phyloP scores from a whole-genome alignment of 2,113 vertebrate species.

The Rhegmatorhina hoffmannsi region DNA sequence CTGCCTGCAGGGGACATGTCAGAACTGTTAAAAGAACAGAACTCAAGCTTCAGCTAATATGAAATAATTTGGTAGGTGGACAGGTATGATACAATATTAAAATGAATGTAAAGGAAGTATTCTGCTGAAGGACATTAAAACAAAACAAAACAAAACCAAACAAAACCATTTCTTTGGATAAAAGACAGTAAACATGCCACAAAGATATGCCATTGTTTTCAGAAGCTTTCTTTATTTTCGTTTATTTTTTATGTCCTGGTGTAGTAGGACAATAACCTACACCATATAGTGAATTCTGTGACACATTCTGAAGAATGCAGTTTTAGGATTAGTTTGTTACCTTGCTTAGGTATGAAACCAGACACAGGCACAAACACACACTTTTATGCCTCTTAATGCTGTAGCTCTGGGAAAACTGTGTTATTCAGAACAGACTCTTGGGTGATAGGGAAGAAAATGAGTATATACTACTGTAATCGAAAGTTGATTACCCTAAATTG shows the following conservation, averaged over 20 bases:
- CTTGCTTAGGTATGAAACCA: not conserved
- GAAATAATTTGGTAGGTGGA: not conserved
- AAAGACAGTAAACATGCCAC: not conserved
- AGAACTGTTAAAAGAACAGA: not conserved
- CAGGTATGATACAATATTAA: not conserved
- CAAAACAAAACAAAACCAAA: fast-evolving
- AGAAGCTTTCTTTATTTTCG: not conserved
- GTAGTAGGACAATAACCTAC: not conserved
- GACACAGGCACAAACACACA: fast-evolving
- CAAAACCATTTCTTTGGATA: not conserved
- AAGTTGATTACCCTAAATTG: not conserved
- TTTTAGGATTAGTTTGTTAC: not conserved
- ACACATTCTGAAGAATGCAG: not conserved
- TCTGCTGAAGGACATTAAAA: not conserved
- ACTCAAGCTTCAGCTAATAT: not conserved
- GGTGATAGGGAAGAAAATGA: constrained; percentile 6
- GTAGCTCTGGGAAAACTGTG: not conserved
- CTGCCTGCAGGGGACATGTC: not conserved
- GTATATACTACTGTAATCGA: not conserved
- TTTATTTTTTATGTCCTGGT: not conserved
- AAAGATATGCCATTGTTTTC: not conserved
- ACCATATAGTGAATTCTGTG: not conserved
- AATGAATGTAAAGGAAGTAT: not conserved
- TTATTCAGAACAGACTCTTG: not conserved
- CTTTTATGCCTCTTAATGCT: not conserved